Evolutionary conservation across 2,888 invertebrate species (phyloP), one percentile per base, ranked within the genome.

Genomic region (Allophyes oxyacanthae): DNA sequence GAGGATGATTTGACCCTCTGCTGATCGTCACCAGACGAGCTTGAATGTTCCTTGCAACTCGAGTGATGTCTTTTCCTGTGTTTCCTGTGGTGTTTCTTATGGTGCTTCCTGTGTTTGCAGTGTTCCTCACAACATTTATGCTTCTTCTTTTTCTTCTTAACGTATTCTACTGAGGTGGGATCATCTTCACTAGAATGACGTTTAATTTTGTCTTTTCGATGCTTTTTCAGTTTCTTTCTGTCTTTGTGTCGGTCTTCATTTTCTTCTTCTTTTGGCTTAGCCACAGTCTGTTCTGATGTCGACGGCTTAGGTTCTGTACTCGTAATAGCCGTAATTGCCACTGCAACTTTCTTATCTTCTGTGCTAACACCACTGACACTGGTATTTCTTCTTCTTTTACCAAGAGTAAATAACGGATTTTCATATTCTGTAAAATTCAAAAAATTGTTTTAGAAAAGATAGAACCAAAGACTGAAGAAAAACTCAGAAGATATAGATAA

Each of bases 81-180:
- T 88, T 97, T 97, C 72, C 96, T 95, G 78, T 97, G 97, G 61
- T 95, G 96, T 83, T 97, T 97, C 86, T 97, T 97, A 75, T 97
- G 97, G 79, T 97, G 97, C 58, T 95, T 95, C 56, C 95, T 95
- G 72, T 96, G 96, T 76, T 96, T 97, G 77, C 97, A 96, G 69
- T 95, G 95, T 61, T 96, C 96, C 63, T 96, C 96, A 74, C 94
- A 95, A 77, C 96, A 96, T 83, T 95, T 96, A 79, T 96, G 96
- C 75, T 95, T 96, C 72, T 95, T 96, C 81, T 96, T 96, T 82
- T 96, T 96, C 84, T 95, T 95, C 77, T 95, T 96, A 2, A 95
- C 94, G 44, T 95, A 93, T 42, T 93, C 91, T 50, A 81, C 71
- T 10, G 86, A 74, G 25, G 81, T 77, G 11, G 90, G 86, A 70